Base-by-base conservation (phyloP, 2,888 invertebrate genomes). In the Drosophila nigricruria region DNA sequence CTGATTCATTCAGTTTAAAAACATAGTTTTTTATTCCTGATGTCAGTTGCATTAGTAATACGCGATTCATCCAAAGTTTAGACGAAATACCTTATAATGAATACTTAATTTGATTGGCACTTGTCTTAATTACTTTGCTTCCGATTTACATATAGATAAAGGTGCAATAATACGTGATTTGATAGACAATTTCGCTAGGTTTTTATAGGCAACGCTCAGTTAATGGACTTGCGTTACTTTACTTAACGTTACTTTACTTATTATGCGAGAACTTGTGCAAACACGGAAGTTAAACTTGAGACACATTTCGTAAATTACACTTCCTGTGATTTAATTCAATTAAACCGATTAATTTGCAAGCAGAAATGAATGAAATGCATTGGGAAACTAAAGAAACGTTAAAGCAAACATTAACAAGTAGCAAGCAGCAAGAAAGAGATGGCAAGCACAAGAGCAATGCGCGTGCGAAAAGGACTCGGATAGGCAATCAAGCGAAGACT, bases 321-420 rank as follows among this genome's bases (percentile, higher is more conserved):
- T 89, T 89, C 89, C 89, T 89, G 85, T 79, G 81, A 88, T 82
- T 84, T 88, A 79, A 81, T 88, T 85, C 75, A 84, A 78, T 85
- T 82, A 73, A 79, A 72, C 61, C 63, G 67, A 74, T 80, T 85
- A 75, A 77, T 76, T 78, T 74, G 64, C 66, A 67, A 67, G 65
- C 60, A 30, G 36, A 34, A 64, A 0, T 52, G 52, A 70, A 65
- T 74, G 40, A 66, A 74, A 50, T 70, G 56, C 66, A 58, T 58
- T 59, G 62, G 63, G 58, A 50, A 69, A 57, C 36, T 59, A 47
- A 40, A 64, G 47, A 68, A 42, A 23, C 18, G 59, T 12, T 9
- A n/a, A 47, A 20, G 52, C 16, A 20, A 57, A 25, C 32, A 20
- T 34, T 20, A 43, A 18, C 12, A 34, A 59, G 27, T 3, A 63